Base-by-base conservation (phyloP, 2,797 vertebrate species). In the Hyperoplus immaculatus region DNA sequence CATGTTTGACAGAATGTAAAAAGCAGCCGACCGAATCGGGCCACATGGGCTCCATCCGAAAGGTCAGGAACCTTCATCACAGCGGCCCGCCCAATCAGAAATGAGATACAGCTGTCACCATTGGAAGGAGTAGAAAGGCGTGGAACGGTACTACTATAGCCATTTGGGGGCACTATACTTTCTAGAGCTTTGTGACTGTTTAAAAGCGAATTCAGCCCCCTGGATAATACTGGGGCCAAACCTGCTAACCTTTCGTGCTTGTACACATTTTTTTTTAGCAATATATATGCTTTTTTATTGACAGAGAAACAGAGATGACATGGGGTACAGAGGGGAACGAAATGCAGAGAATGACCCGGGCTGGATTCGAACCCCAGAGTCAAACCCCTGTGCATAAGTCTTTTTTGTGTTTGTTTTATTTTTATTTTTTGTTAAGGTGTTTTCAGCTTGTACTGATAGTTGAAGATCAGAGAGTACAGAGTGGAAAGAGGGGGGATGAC, bases 1-100 rank as follows among this genome's bases (percentile, higher is more conserved):
- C 80, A 2, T 91, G 93, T 93, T 88, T 92, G 92, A 91, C 92
- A 93, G 91, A 89, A 91, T 93, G 92, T 92, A 91, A 92, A 91
- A 92, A 88, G 74, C 86, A 89, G 85, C 90, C 93, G 77, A 85
- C 92, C 89, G 83, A 77, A 78, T 86, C 91, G 81, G 81, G 91
- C 84, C 91, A 90, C 89, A 91, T 88, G 86, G 89, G 88, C 83
- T 86, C 85, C 87, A 77, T 83, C 82, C 58, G 87, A 92, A 93
- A 93, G 92, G 93, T 93, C 92, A 90, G 78, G 87, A 88, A 88
- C 86, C 29, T 29, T 80, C 80, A 85, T 88, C 75, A 47, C 82
- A 85, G 83, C 82, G 38, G 50, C 16, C 29, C 55, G 43, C n/a
- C 91, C 92, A 94, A 93, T 93, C 89, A 47, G 69, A 90, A 73